Base-by-base conservation (phyloP, 2,113 vertebrate genomes). In the Stercorarius parasiticus region DNA sequence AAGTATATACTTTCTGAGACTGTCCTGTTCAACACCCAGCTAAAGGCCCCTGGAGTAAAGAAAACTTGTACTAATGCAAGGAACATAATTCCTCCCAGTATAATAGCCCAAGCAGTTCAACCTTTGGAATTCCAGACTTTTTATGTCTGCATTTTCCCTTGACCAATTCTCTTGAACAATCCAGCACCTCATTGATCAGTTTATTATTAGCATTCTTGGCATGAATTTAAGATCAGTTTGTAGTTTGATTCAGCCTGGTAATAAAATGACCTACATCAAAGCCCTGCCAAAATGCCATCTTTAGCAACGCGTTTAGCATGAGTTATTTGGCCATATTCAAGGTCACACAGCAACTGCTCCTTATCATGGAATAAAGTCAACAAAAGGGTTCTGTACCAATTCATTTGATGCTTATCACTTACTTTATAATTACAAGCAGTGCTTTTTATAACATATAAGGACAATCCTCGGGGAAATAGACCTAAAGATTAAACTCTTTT, bases 141-240 rank as follows among this genome's bases (percentile, higher is more conserved):
- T 98, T 76, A 97, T 98, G 97, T 91, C 96, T 97, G 97, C 92
- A 86, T 97, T 98, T 98, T 88, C 86, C 79, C 90, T 96, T 93
- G 95, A 98, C 98, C 98, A 98, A 64, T 98, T 98, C 97, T 97
- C 98, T 97, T 93, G 97, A 98, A 97, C 96, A 98, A 97, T 95
- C 98, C 97, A 84, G 97, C 94, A 90, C 84, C 96, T 93, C 95
- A 98, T 98, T 98, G 98, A 99, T 99, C 97, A 97, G 97, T 62
- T 83, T 61, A 47, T 93, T 97, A 99, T 99, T 98, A 98, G 98
- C 98, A 99, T 99, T 98, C 98, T 96, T 98, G 97, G 97, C 98
- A 97, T 93, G 69, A 88, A 64, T 82, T 96, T 92, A 71, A 85
- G 94, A 97, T 96, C 97, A 97, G 98, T 97, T 96, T 97, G 97